phyloP scores from a whole-genome alignment of 2,888 invertebrate genomes.

The Cryptocephalus moraei region DNA sequence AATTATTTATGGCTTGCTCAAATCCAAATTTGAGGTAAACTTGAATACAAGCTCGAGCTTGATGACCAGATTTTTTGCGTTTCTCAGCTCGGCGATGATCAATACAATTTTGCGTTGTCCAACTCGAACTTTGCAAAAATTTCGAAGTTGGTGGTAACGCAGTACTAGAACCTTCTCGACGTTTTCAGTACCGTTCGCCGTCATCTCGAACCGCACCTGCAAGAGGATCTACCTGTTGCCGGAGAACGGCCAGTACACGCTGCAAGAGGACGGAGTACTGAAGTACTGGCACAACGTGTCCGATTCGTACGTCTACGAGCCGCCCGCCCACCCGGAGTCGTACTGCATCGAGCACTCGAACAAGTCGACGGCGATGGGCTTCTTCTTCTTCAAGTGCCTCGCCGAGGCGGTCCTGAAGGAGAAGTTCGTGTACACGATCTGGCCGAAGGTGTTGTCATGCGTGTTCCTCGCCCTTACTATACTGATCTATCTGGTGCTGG shows the following conservation, averaged over 20 bases:
- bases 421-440: constrained; percentile 19
- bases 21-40: too few species aligned
- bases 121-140: too few species aligned
- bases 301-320: constrained; percentile 10
- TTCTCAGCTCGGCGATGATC: too few species aligned
- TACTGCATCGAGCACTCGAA: constrained; percentile 22
- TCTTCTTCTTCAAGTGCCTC: constrained; percentile 15
- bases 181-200: constrained; percentile 18
- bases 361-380: constrained; percentile 6
- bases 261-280: constrained; percentile 13
- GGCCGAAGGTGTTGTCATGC: constrained; percentile 22
- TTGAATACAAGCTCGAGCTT: too few species aligned
- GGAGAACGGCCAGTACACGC: constrained; percentile 7
- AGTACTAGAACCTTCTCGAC: background rate
- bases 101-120: too few species aligned
- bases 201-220: constrained; percentile 16
- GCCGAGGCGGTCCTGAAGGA: background rate
- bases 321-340: constrained; percentile 2
- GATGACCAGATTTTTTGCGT: too few species aligned
- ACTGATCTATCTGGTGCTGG: constrained; percentile 19
- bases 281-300: constrained; percentile 14
- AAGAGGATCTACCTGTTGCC: constrained; percentile 8
- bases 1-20: too few species aligned
- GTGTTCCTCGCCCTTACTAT: constrained; percentile 20
- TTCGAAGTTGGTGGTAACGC: too few species aligned